These are phyloP conservation scores for Nomada ferruginata DNA, from an alignment of 2,888 invertebrate species.

Conservation along the genomic window DNA sequence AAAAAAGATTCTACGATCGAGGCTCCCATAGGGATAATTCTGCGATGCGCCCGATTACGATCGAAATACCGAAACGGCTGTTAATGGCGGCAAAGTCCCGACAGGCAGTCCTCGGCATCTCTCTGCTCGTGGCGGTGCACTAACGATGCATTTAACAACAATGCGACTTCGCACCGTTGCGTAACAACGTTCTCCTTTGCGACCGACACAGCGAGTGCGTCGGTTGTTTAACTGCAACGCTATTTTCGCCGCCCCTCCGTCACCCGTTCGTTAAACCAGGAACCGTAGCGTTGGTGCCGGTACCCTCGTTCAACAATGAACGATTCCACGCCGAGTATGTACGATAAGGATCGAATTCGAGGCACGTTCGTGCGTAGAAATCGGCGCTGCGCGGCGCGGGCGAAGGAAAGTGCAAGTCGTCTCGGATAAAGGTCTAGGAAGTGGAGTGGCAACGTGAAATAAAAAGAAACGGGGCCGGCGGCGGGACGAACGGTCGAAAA, in stretches of 20 bases:
- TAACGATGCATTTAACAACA: conserved; percentile 2
- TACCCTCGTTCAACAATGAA: neutral
- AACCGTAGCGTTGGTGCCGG: neutral
- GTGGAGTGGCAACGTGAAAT: too few relatives aligned
- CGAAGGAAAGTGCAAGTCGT: conserved; percentile 17
- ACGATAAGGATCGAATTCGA: conserved; percentile 2
- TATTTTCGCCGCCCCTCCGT: neutral
- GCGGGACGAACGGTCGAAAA: neutral
- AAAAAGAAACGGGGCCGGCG: neutral
- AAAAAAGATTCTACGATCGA: neutral
- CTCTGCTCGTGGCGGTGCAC: neutral
- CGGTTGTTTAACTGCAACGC: conserved; percentile 20
- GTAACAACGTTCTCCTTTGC: conserved; percentile 25
- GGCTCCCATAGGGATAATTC: neutral
- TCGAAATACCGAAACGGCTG: too few relatives aligned
- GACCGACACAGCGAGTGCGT: neutral
- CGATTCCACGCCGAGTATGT: neutral
- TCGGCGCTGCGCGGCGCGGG: neutral
- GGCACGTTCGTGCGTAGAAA: conserved; percentile 32
- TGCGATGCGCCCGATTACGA: neutral
- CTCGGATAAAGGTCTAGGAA: too few relatives aligned
- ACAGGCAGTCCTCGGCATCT: neutral
- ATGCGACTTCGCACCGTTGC: conserved; percentile 7
- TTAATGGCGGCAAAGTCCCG: conserved; percentile 7
- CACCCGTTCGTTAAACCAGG: neutral